Evolutionary conservation across 2,797 vertebrate species (phyloP).

Genomic region (Alcedo quadribrachys): DNA sequence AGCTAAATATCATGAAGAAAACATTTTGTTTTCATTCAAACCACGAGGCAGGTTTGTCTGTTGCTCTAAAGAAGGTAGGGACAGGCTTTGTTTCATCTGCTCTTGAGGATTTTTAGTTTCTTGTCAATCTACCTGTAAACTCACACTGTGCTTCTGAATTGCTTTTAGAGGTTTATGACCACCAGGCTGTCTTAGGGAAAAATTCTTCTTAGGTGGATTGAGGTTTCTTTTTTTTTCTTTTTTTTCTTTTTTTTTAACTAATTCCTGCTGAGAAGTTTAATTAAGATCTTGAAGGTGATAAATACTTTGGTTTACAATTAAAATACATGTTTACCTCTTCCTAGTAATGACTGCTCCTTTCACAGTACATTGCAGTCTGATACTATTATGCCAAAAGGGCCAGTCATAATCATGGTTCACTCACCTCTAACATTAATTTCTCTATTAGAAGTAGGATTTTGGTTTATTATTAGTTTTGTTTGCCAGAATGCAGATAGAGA

Average conservation of each 20-base stretch:
- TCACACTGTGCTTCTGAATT: background rate
- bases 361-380: background rate
- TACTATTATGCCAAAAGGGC: background rate
- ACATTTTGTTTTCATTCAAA: background rate
- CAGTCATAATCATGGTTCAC: background rate
- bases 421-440: background rate
- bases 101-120: background rate
- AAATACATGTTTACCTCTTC: background rate
- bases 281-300: background rate
- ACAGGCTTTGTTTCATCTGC: background rate
- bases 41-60: background rate
- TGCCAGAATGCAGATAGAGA: background rate
- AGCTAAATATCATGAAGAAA: background rate
- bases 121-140: background rate
- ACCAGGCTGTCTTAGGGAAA: background rate
- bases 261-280: conserved; percentile 1
- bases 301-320: background rate
- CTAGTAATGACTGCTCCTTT: background rate
- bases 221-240: background rate
- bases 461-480: background rate
- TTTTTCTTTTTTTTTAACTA: background rate
- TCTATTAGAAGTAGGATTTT: background rate
- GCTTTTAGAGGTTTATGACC: background rate
- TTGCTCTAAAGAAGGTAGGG: background rate
- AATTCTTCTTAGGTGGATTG: background rate